Percentiles rank a stretch among this genome's conserved stretches.
These are phyloP conservation scores for Channa maculata DNA, from an alignment of 2,113 vertebrate species.

Conservation along the genomic window DNA sequence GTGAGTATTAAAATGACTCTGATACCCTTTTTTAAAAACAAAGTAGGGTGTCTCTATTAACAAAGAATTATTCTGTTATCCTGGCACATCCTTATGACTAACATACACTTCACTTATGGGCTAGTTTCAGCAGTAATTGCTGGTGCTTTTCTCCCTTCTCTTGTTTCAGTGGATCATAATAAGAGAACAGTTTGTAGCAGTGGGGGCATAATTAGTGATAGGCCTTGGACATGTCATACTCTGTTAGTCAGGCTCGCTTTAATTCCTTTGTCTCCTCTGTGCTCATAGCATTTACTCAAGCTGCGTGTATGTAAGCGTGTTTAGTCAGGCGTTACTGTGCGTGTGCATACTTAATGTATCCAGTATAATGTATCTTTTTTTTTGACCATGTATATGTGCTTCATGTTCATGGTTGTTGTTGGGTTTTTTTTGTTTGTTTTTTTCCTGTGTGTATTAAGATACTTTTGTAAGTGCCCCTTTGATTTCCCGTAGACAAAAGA, in stretches of 20 bases:
- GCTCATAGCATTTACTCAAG: constrained; percentile 51
- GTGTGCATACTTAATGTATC: constrained; percentile 26
- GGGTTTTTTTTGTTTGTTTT: neutral
- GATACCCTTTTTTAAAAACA: too few relatives aligned
- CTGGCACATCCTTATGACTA: constrained; percentile 21
- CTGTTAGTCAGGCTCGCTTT: constrained; percentile 70
- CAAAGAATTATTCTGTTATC: neutral
- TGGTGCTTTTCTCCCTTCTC: constrained; percentile 30
- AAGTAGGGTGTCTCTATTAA: neutral
- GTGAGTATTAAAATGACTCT: too few relatives aligned
- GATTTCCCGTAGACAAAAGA: constrained; percentile 34
- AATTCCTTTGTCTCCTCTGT: constrained; percentile 66
- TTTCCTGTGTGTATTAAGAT: neutral
- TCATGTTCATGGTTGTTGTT: neutral
- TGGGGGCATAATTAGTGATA: constrained; percentile 77
- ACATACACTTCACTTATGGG: constrained; percentile 20
- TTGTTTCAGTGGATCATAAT: constrained; percentile 54
- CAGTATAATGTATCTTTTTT: neutral
- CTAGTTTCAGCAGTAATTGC: constrained; percentile 39
- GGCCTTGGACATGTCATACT: constrained; percentile 74
- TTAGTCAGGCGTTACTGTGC: constrained; percentile 29
- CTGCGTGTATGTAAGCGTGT: constrained; percentile 35
- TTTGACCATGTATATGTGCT: constrained; percentile 3
- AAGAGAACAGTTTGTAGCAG: constrained; percentile 66
- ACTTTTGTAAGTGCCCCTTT: constrained; percentile 31